These are phyloP conservation scores for Siderastrea radians DNA, from an alignment of 92 coral and sea anemone genomes.

Conservation along the genomic window DNA sequence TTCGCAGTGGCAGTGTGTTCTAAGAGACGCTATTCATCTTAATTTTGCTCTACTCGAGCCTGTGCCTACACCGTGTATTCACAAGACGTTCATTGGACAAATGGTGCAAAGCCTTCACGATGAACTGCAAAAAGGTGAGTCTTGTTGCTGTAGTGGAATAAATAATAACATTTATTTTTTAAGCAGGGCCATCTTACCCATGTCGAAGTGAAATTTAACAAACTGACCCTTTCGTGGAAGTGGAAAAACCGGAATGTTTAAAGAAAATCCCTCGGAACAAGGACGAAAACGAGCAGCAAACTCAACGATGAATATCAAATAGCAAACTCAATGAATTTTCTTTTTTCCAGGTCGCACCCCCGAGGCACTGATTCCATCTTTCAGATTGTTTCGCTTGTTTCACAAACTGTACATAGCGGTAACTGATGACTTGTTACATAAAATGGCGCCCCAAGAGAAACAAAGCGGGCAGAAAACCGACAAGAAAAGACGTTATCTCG, in stretches of 20 bases:
- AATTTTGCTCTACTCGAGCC: slow-evolving; percentile 58
- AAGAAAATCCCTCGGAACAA: too few relatives aligned
- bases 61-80: slow-evolving; percentile 50
- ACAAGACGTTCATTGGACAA: slow-evolving; percentile 35
- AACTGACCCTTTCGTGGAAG: too few relatives aligned
- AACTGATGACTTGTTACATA: neutral
- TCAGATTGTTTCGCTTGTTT: slow-evolving; percentile 1
- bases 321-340: too few relatives aligned
- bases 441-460: neutral
- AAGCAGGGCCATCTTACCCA: too few relatives aligned
- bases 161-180: too few relatives aligned
- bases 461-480: neutral
- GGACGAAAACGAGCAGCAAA: too few relatives aligned
- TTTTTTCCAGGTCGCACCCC: neutral
- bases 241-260: too few relatives aligned
- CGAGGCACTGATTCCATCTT: slow-evolving; percentile 25
- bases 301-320: too few relatives aligned
- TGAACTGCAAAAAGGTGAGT: slow-evolving; percentile 18
- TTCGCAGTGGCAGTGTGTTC: slow-evolving; percentile 73
- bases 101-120: slow-evolving; percentile 34
- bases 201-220: too few relatives aligned
- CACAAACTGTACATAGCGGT: slow-evolving; percentile 25
- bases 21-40: slow-evolving; percentile 46
- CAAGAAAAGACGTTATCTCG: neutral
- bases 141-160: neutral